Conservation (phyloP, 2,113 vertebrate genomes). For the Semnornis frantzii region DNA sequence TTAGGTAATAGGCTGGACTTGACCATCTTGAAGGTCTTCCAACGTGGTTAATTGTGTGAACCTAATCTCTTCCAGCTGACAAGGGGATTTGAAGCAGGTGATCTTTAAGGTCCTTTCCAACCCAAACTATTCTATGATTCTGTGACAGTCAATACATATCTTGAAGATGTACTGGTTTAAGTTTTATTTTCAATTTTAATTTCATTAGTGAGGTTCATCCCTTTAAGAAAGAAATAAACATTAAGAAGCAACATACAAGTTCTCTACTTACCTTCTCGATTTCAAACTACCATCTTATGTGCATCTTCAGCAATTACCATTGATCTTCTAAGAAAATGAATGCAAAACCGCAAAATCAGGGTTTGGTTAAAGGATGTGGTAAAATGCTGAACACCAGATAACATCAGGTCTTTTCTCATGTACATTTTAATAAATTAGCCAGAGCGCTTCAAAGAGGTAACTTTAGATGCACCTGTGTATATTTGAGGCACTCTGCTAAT, state of each 20-base stretch:
- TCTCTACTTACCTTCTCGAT: slow-evolving; percentile 1
- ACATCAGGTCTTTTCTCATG: background rate
- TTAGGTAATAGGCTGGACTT: no score
- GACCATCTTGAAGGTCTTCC: no score
- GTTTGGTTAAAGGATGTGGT: background rate
- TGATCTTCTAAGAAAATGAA: background rate
- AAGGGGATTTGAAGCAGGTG: background rate
- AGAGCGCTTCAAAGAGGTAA: background rate
- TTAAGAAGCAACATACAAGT: background rate
- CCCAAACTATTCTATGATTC: background rate
- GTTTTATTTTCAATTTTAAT: background rate
- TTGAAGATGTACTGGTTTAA: background rate
- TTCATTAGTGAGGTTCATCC: background rate
- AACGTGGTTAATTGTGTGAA: no score
- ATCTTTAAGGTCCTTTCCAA: background rate
- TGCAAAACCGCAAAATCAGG: background rate
- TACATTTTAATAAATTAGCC: background rate
- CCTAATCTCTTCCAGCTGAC: background rate
- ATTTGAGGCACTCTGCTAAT: background rate
- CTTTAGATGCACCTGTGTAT: background rate
- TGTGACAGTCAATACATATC: background rate
- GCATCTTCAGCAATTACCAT: background rate
- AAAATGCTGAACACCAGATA: background rate
- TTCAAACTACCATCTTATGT: background rate
- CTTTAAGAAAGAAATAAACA: background rate